Base-by-base conservation (phyloP, 1,140 invertebrate species). In the Liolophura sinensis region DNA sequence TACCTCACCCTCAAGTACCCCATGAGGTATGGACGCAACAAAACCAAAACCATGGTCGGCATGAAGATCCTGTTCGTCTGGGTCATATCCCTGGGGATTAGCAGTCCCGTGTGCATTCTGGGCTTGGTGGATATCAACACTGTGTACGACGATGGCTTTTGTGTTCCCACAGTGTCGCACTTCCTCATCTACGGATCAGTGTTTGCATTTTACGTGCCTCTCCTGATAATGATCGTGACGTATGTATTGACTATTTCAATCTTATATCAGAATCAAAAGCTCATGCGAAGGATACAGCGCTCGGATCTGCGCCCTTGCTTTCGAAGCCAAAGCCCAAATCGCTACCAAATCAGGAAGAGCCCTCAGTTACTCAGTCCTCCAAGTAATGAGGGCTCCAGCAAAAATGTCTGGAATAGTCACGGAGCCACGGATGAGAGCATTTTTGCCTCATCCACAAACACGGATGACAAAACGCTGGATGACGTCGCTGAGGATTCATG, bases 171-270 rank as follows among this genome's bases (percentile, higher is more conserved):
- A 9, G 62, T 82, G n/a, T 72, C 71, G 47, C 74, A 80, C 4
- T 96, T 95, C 87, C 93, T 95, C 81, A 88, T 96, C 65, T 94
- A 96, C 72, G 95, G 94, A 18, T 96, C 94, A 50, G 91, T 97
- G 73, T 82, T 97, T 72, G 95, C 94, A 71, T 99, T 99, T 85
- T 97, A 97, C 85, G 94, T 98, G 68, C 96, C 96, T 4, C 87
- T 99, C 50, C 87, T 91, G 12, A 94, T 98, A 56, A 98, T 98
- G 95, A 85, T 97, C 74, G 85, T 95, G 47, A 97, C 95, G 1
- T 98, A 97, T 78, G 90, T 92, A 5, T 87, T 97, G 60, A 98
- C 96, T 0, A 93, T 97, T 1, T 87, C 91, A 18, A 82, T 82
- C 49, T 67, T 84, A 12, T 74, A 78, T 72, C 73, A 74, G 51